Evolutionary conservation across 2,797 vertebrate species (phyloP).

Genomic region (Fistularia tabacaria): DNA sequence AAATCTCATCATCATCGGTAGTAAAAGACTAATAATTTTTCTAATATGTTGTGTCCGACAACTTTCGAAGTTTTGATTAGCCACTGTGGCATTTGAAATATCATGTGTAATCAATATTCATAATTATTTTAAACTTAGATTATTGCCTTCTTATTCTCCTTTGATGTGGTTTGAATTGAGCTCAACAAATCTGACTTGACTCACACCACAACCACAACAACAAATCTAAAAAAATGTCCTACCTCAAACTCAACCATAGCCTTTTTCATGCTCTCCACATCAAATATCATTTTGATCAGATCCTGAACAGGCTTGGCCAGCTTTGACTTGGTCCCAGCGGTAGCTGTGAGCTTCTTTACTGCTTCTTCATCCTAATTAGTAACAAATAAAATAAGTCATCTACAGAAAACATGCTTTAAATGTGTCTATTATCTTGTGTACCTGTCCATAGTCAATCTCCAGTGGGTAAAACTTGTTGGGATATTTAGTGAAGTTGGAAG

Average conservation of each 20-base stretch:
- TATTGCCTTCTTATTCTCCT: too few species aligned
- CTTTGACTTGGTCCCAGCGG: slow-evolving; percentile 86
- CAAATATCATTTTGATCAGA: slow-evolving; percentile 94
- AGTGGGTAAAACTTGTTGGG: slow-evolving; percentile 97
- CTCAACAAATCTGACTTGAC: too few species aligned
- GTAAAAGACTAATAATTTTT: too few species aligned
- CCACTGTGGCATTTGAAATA: too few species aligned
- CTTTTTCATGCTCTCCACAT: slow-evolving; percentile 99
- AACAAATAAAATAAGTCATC: neutral
- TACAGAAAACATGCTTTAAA: slow-evolving; percentile 2
- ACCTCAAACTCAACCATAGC: slow-evolving; percentile 99
- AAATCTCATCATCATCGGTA: too few species aligned
- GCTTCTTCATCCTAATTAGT: slow-evolving; percentile 89
- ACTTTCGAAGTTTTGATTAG: too few species aligned
- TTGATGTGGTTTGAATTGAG: too few species aligned
- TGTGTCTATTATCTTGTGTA: slow-evolving; percentile 42
- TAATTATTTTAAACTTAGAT: too few species aligned
- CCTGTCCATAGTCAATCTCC: slow-evolving; percentile 98
- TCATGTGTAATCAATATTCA: too few species aligned
- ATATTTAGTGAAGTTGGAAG: slow-evolving; percentile 90
- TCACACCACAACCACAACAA: neutral
- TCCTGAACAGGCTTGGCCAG: slow-evolving; percentile 89
- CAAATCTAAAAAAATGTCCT: neutral
- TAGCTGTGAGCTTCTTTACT: slow-evolving; percentile 86
- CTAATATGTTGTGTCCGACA: too few species aligned